Percentiles rank a stretch among this genome's conserved stretches.
Evolutionary conservation across 2,113 vertebrate genomes (phyloP).

Genomic region (Probosciger aterrimus): DNA sequence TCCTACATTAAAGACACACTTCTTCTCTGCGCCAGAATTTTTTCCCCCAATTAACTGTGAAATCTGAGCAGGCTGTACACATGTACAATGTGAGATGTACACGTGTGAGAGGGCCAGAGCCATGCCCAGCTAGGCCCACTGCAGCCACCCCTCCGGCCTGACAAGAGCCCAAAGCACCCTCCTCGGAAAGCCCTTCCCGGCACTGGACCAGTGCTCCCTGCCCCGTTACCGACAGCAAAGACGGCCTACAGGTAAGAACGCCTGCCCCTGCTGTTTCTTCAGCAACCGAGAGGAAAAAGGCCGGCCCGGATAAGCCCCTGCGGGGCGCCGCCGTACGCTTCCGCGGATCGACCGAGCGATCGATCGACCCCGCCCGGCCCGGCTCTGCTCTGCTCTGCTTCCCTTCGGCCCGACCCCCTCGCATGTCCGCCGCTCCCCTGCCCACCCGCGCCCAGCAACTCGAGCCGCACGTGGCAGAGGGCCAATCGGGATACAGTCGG

Average conservation of each 20-base stretch:
- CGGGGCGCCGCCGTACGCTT: neutral
- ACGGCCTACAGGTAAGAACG: neutral
- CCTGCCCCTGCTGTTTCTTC: neutral
- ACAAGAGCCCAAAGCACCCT: neutral
- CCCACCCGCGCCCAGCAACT: neutral
- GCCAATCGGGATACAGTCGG: constrained; percentile 4
- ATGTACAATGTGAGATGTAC: neutral
- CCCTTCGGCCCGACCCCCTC: neutral
- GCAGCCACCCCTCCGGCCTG: neutral
- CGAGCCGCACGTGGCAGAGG: neutral
- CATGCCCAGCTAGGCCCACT: neutral
- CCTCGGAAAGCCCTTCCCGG: neutral
- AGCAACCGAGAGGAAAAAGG: neutral
- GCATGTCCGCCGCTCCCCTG: neutral
- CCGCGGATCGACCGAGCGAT: accelerated
- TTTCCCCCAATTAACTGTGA: neutral
- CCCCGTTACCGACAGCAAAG: neutral
- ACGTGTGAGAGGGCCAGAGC: neutral
- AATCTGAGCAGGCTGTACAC: neutral
- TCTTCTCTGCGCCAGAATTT: accelerated
- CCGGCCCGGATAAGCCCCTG: neutral
- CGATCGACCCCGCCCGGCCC: neutral
- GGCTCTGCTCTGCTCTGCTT: accelerated
- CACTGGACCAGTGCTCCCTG: neutral
- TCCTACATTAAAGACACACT: accelerated